Base-by-base conservation (phyloP, 2,113 vertebrate species). In the Entosphenus tridentatus region DNA sequence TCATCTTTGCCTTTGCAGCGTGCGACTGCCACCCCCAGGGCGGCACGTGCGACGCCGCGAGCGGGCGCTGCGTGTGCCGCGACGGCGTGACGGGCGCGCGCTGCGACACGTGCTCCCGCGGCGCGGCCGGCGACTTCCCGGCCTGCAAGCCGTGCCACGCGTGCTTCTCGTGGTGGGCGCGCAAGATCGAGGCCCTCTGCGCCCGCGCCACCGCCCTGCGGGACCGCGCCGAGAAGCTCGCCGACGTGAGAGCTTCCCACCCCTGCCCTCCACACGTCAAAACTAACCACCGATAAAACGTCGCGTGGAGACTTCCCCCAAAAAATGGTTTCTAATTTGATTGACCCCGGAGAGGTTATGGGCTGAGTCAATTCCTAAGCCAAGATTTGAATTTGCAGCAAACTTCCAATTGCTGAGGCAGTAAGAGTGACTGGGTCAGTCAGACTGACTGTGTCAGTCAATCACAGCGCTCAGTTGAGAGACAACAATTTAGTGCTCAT, bases 161-260 rank as follows among this genome's bases (percentile, higher is more conserved):
- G 55, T 92, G 87, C 79, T 93, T 90, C n/a, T 74, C 78, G 71
- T 81, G 72, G 68, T 89, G 86, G 86, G 85, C 89, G 16, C 74
- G 72, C 0, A 56, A 68, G 0, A 68, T 88, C 68, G 77, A 72
- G 71, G 75, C 78, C 72, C 72, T 89, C 3, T 73, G 1, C 56
- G 72, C 39, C 39, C 39, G 39, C 39, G 39, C 39, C 39, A 39
- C 77, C 0, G 59, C 79, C 70, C 76, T 89, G 73, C 79, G 68
- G 1, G 72, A 55, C 67, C 72, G 86, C 21, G 71, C 75, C 67
- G 57, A 71, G 5, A 71, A 72, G 2, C 75, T 77, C 0, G 65
- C 70, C 10, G 76, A 73, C 8, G 80, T 89, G 39, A 39, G 39
- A 39, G 39, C 39, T 39, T 39, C 39, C 39, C 39, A 39, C 39